A percentile compares a stretch with the other conserved stretches of the same genome.
Conservation (phyloP, 2,888 invertebrate genomes). For the Sceliomorpha sp. region DNA sequence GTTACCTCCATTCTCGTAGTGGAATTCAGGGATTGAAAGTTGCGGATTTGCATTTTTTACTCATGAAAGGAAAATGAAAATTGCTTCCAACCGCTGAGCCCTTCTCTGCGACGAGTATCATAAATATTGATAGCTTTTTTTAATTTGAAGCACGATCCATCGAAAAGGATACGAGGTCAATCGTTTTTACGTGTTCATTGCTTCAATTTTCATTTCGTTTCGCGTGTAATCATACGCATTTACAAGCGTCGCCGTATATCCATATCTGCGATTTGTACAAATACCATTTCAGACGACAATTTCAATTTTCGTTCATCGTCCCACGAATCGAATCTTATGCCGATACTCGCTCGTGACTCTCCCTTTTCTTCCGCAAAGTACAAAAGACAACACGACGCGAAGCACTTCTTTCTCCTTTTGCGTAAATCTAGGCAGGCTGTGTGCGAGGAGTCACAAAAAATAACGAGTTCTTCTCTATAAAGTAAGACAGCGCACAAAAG, state of each 20-base stretch:
- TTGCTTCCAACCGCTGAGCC: conserved; percentile 38
- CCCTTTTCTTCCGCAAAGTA: conserved; percentile 8
- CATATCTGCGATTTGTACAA: too few relatives aligned
- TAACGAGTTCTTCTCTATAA: conserved; percentile 33
- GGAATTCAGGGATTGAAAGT: conserved; percentile 38
- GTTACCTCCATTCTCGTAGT: conserved; percentile 45
- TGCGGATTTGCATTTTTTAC: conserved; percentile 44
- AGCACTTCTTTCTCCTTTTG: conserved; percentile 14
- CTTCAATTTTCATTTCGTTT: too few relatives aligned
- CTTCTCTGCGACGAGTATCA: conserved; percentile 37
- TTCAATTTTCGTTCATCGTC: too few relatives aligned
- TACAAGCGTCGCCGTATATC: too few relatives aligned
- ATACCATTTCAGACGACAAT: too few relatives aligned
- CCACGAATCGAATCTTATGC: too few relatives aligned
- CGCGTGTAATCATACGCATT: too few relatives aligned
- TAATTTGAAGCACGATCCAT: neutral
- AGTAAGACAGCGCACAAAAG: conserved; percentile 20
- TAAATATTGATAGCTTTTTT: conserved; percentile 47
- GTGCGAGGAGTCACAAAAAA: conserved; percentile 44
- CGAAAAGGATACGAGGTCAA: too few relatives aligned
- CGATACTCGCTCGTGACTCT: neutral
- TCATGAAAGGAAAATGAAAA: conserved; percentile 45
- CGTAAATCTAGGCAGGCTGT: conserved; percentile 37
- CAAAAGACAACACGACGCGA: conserved; percentile 16
- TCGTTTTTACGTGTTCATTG: too few relatives aligned